Base-by-base conservation (phyloP, 2,888 invertebrate species). In the Epinotia ramella region DNA sequence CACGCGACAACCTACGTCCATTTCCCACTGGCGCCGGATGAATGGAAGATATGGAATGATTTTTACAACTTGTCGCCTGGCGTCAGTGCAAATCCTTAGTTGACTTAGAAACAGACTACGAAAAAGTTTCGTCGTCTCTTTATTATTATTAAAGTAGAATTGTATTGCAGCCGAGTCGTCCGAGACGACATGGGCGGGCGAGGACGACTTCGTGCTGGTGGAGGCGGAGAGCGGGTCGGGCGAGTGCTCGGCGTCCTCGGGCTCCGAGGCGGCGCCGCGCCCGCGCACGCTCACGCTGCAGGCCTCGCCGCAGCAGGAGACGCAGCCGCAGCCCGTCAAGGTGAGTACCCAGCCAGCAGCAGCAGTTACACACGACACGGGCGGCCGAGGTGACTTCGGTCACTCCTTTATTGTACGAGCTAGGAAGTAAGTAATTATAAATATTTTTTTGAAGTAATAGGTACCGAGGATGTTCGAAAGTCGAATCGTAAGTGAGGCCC, bases 171-270 rank as follows among this genome's bases (percentile, higher is more conserved):
- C 92, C 81, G 92, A 92, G 84, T 94, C 93, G 78, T 91, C 92
- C 12, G 94, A 93, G 81, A 88, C 88, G 83, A 89, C 91, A 57
- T 95, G 95, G 87, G 96, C 96, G 83, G 96, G 96, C 80, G 97
- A 97, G 88, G 97, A 97, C 91, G 97, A 97, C 93, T 97, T 97
- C 94, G 97, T 97, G 84, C 94, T 97, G 89, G 97, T 97, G 84
- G 97, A 97, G 78, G 96, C 96, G 80, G 96, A 96, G 87, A 95
- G 95, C 82, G 95, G 95, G 7, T 92, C 94, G 71, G 95, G 94
- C 73, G 89, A 88, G 84, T 90, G 88, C 82, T 90, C 91, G 77
- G 84, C 86, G n/a, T 89, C 90, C 24, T 89, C 90, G 33, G 89
- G 89, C 79, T 90, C 90, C 24, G 93, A 92, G 86, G 91, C 91